phyloP scores from a whole-genome alignment of 2,888 invertebrate genomes.

The Leptogaster cylindrica region DNA sequence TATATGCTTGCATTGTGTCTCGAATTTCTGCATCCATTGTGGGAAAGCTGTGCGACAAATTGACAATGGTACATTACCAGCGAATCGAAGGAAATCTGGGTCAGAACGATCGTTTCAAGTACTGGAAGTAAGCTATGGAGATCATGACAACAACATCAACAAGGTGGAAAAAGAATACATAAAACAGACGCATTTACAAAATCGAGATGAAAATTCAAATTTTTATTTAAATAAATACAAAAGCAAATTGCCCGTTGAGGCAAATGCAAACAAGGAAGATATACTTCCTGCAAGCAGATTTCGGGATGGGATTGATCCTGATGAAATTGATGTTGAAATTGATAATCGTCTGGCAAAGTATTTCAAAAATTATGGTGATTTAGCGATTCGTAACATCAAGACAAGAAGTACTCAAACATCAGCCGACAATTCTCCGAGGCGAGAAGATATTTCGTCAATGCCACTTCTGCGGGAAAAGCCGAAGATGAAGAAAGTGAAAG shows the following conservation, averaged over 20 bases:
- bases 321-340: slow-evolving; percentile 54
- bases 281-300: not conserved
- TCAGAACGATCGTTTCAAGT: slow-evolving; percentile 50
- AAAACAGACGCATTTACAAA: slow-evolving; percentile 40
- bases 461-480: slow-evolving; percentile 69
- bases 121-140: slow-evolving; percentile 45
- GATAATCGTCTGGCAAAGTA: slow-evolving; percentile 56
- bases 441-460: slow-evolving; percentile 65
- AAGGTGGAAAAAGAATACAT: slow-evolving; percentile 31
- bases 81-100: slow-evolving; percentile 24
- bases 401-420: slow-evolving; percentile 57
- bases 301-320: slow-evolving; percentile 50
- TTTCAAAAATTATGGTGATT: slow-evolving; percentile 58
- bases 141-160: slow-evolving; percentile 51
- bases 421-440: slow-evolving; percentile 52
- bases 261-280: not conserved
- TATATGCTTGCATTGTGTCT: slow-evolving; percentile 56
- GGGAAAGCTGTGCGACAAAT: slow-evolving; percentile 48
- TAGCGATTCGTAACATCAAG: slow-evolving; percentile 51
- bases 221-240: slow-evolving; percentile 53
- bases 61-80: not conserved
- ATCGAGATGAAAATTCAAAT: slow-evolving; percentile 56
- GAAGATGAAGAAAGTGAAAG: slow-evolving; percentile 48
- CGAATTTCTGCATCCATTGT: slow-evolving; percentile 56
- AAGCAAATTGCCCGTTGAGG: not conserved